Conservation (phyloP, 2,888 invertebrate genomes). For the Hoplodrina blanda region DNA sequence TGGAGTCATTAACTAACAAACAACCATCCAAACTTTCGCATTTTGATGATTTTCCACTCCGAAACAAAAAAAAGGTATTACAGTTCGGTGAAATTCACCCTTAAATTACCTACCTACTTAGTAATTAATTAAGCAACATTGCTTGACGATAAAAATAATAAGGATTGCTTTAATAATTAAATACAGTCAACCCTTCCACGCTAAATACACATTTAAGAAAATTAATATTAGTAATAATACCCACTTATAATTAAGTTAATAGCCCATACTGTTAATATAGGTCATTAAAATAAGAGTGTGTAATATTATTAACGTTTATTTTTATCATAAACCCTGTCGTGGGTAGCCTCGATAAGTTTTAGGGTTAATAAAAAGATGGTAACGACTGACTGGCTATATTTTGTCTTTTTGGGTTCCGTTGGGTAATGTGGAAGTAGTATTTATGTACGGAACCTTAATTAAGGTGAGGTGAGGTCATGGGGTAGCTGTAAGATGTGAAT, state of each 20-base stretch:
- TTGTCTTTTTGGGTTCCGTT: background rate
- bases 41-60: too few species aligned
- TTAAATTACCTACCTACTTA: background rate
- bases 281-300: conserved; percentile 36
- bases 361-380: conserved; percentile 35
- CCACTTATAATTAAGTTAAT: conserved; percentile 30
- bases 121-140: background rate
- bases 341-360: conserved; percentile 39
- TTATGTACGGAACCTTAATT: background rate
- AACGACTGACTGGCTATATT: conserved; percentile 1
- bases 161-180: conserved; percentile 20
- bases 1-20: too few species aligned
- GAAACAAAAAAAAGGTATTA: too few species aligned
- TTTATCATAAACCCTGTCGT: conserved; percentile 36
- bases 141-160: conserved; percentile 13
- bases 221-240: conserved; percentile 53
- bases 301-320: conserved; percentile 49
- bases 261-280: conserved; percentile 30
- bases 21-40: too few species aligned
- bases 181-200: background rate
- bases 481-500: too few species aligned
- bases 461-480: too few species aligned
- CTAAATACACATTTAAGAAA: conserved; percentile 7
- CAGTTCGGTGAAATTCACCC: too few species aligned
- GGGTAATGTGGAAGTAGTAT: background rate